These are phyloP conservation scores for Anoplius nigerrimus DNA, from an alignment of 2,888 invertebrate genomes.

Conservation along the genomic window DNA sequence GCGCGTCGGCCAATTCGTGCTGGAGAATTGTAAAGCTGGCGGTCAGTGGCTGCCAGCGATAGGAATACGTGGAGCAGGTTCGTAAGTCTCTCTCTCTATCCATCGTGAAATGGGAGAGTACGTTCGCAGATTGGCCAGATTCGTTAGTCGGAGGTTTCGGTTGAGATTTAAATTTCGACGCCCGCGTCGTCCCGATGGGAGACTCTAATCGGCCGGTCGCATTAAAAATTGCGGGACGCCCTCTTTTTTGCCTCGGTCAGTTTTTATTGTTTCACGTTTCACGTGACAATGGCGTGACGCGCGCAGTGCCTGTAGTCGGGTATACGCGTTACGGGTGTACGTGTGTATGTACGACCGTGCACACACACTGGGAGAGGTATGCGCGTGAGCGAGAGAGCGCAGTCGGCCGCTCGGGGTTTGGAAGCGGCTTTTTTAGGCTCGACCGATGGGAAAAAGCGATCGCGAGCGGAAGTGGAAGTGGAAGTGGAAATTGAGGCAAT, in stretches of 20 bases:
- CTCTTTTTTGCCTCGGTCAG: conserved; percentile 16
- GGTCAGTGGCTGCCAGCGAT: too few relatives aligned
- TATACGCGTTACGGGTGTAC: background rate
- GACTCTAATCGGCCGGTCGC: too few relatives aligned
- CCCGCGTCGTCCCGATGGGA: too few relatives aligned
- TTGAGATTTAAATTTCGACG: too few relatives aligned
- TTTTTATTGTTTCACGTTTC: conserved; percentile 34
- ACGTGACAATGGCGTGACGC: conserved; percentile 27
- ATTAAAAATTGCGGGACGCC: conserved; percentile 6
- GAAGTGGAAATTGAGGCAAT: conserved; percentile 73
- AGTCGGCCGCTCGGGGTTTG: conserved; percentile 35
- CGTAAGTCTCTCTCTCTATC: too few relatives aligned
- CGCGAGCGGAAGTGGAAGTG: conserved; percentile 69
- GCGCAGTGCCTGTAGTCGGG: background rate
- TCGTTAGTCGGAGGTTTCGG: too few relatives aligned
- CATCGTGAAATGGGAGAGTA: too few relatives aligned
- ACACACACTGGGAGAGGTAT: background rate
- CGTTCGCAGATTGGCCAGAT: too few relatives aligned
- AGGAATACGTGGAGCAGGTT: too few relatives aligned
- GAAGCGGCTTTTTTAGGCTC: conserved; percentile 58
- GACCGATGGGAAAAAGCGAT: conserved; percentile 68
- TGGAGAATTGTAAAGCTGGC: too few relatives aligned
- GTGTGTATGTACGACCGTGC: background rate
- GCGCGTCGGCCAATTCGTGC: too few relatives aligned
- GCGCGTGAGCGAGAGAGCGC: conserved; percentile 26